Evolutionary conservation across 2,797 vertebrate genomes (phyloP), one percentile per base, ranked within the genome.

Genomic region (Enteromius fasciolatus): DNA sequence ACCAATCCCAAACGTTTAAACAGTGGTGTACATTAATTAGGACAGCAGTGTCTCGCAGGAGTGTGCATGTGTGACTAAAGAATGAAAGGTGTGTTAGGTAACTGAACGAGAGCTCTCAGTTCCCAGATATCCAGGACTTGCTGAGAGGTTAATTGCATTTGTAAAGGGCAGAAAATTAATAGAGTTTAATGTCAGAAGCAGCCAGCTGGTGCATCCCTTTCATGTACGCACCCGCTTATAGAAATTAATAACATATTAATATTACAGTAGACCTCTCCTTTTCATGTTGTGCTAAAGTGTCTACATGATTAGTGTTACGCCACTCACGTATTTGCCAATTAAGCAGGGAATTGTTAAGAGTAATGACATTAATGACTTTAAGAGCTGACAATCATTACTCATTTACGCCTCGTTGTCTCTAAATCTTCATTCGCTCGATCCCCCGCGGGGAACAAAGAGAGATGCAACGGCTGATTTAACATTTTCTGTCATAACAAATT

Each of bases 161-260:
- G 91, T 91, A 94, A 95, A 94, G 92, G 93, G 91, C 94, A 94
- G 86, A 89, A 91, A 92, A 94, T 94, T 92, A 94, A 94, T 93
- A 90, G 90, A 87, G 91, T 90, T 93, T 94, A 93, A 95, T 94
- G 93, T 93, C 93, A 89, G 82, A 87, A 88, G 83, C 83, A 83
- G 90, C 89, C 91, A 92, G 92, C 91, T 91, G 92, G 89, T 88
- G 90, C 87, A 90, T 81, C 57, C 81, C 85, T 85, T 85, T 87
- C 84, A 86, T 87, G 82, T 88, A 63, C 80, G 73, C 82, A 76
- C 76, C 82, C 72, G 84, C 82, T 82, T 86, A 87, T 89, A 82
- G 82, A 83, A 86, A 87, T 88, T 86, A 87, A 88, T 86, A 88
- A 88, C 87, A 87, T 86, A 87, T 87, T 86, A 85, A 82, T 83